phyloP scores from a whole-genome alignment of 2,113 vertebrate species.

The Anser cygnoides region DNA sequence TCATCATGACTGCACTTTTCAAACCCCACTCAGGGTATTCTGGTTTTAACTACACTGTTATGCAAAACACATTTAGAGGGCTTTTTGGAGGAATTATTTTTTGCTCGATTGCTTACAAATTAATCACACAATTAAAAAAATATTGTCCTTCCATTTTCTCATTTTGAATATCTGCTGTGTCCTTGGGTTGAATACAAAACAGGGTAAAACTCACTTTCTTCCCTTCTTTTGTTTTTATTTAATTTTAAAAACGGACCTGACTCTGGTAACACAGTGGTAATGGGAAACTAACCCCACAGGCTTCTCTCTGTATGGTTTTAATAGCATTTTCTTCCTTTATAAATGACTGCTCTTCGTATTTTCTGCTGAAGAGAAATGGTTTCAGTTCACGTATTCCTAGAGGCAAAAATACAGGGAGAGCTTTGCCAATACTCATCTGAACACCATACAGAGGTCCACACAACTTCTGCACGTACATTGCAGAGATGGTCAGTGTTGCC shows the following conservation, averaged over 20 bases:
- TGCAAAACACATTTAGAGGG: not conserved
- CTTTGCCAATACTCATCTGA: not conserved
- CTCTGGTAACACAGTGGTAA: not conserved
- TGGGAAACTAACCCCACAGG: not conserved
- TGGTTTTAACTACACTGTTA: not conserved
- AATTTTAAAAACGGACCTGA: not conserved
- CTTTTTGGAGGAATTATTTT: not conserved
- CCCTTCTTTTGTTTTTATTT: not conserved
- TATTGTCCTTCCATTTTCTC: not conserved
- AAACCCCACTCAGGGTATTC: not conserved
- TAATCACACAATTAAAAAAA: not conserved
- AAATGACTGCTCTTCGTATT: fast-evolving
- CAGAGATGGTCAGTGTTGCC: not conserved
- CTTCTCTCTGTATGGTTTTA: not conserved
- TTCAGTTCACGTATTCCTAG: not conserved
- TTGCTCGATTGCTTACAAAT: not conserved
- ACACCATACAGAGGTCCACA: not conserved
- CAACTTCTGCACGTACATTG: not conserved
- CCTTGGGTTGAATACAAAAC: not conserved
- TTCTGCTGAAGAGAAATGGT: not conserved
- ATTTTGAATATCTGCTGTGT: not conserved
- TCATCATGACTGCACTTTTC: not conserved
- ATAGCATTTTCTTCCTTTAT: not conserved
- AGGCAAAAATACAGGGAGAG: not conserved
- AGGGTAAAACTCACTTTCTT: not conserved